Conservation (phyloP, 2,888 invertebrate genomes). For the Ethmia dodecea region DNA sequence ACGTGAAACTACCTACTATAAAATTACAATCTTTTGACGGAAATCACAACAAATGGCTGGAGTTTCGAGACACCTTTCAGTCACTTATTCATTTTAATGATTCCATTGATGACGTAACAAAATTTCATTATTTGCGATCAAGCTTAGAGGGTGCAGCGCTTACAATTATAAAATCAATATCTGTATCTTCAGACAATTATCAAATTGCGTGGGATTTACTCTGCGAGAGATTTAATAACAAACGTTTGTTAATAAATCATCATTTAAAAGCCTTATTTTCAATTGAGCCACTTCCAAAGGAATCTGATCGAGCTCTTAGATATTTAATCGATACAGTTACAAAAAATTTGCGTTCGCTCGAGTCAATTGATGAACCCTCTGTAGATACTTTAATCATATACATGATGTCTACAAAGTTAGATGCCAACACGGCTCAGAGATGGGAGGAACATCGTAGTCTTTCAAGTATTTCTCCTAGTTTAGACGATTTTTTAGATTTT, state of each 20-base stretch:
- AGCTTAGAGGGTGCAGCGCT: not conserved
- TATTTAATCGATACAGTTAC: conserved; percentile 12
- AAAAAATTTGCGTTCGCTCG: conserved; percentile 25
- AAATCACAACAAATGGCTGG: conserved; percentile 17
- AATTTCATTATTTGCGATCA: conserved; percentile 20
- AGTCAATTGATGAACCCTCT: conserved; percentile 17
- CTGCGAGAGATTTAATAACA: conserved; percentile 11
- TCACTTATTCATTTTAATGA: conserved; percentile 18
- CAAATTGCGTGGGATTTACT: conserved; percentile 10
- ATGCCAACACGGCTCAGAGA: conserved; percentile 14
- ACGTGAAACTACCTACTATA: not conserved
- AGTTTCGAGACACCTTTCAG: conserved; percentile 20
- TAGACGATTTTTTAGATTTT: conserved; percentile 11
- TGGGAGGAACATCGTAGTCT: conserved; percentile 18
- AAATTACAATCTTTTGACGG: conserved; percentile 20
- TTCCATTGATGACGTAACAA: conserved; percentile 17
- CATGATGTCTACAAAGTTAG: conserved; percentile 17
- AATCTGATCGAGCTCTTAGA: conserved; percentile 6
- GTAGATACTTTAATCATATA: conserved; percentile 20
- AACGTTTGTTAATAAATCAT: conserved; percentile 8
- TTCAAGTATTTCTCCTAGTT: conserved; percentile 6
- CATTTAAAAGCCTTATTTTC: conserved; percentile 13
- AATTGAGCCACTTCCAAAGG: conserved; percentile 5
- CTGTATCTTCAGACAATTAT: conserved; percentile 3
- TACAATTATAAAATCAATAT: not conserved